These are phyloP conservation scores for Pleuronectes platessa DNA, from an alignment of 2,113 vertebrate species.

Conservation along the genomic window DNA sequence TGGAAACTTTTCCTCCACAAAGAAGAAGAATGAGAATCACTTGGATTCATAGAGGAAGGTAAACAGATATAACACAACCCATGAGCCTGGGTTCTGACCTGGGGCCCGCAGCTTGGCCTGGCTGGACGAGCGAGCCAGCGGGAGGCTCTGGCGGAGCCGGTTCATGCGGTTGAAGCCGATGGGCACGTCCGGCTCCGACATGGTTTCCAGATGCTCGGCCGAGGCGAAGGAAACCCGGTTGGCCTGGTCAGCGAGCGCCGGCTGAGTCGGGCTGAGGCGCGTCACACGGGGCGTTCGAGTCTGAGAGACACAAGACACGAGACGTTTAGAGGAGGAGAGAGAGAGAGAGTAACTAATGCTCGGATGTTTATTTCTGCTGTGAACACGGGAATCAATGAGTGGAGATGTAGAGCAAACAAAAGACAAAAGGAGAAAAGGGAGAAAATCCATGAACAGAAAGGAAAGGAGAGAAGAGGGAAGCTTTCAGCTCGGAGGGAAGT, in stretches of 20 bases:
- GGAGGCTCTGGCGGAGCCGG: conserved; percentile 96
- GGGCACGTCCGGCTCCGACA: conserved; percentile 94
- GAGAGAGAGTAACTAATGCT: background rate
- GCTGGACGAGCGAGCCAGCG: conserved; percentile 94
- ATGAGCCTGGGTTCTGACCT: conserved; percentile 82
- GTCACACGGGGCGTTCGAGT: conserved; percentile 92
- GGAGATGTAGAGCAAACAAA: background rate
- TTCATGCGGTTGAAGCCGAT: conserved; percentile 97
- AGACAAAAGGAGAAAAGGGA: background rate
- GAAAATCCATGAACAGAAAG: background rate
- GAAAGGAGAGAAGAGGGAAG: background rate
- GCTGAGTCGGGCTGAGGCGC: conserved; percentile 87
- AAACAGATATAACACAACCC: too few relatives aligned
- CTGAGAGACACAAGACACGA: conserved; percentile 68
- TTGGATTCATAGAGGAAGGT: too few relatives aligned
- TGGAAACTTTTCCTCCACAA: too few relatives aligned
- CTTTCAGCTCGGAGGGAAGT: conserved; percentile 10
- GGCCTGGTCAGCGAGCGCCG: conserved; percentile 89
- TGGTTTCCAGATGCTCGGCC: conserved; percentile 94
- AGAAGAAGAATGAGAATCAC: too few relatives aligned
- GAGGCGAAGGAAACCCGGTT: conserved; percentile 93
- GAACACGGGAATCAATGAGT: background rate
- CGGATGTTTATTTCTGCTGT: background rate
- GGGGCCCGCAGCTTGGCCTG: conserved; percentile 95
- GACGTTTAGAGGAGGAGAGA: background rate